Percentiles rank a stretch among this genome's conserved stretches.
Evolutionary conservation across 2,797 vertebrate genomes (phyloP).

Genomic region (Meda fulgida): DNA sequence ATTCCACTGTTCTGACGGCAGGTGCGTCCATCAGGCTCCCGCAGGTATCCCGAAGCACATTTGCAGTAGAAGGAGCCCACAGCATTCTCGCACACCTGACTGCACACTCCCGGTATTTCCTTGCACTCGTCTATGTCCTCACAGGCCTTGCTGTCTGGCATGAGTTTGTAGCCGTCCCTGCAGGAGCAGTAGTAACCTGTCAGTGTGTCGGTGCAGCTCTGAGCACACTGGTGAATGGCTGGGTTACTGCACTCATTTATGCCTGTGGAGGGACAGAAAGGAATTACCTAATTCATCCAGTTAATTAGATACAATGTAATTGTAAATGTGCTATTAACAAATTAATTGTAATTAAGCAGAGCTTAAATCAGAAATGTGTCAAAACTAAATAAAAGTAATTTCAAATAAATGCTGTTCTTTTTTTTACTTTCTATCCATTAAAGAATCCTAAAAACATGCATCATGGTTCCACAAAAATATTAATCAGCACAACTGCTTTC

Average conservation of each 20-base stretch:
- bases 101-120: slow-evolving; percentile 73
- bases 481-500: background rate
- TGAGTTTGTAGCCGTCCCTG: slow-evolving; percentile 72
- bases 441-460: background rate
- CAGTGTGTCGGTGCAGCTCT: slow-evolving; percentile 76
- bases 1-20: slow-evolving; percentile 80
- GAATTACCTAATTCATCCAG: background rate
- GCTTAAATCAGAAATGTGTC: background rate
- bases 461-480: background rate
- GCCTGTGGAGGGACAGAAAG: slow-evolving; percentile 61
- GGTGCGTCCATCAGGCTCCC: slow-evolving; percentile 73
- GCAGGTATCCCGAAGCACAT: slow-evolving; percentile 76
- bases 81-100: slow-evolving; percentile 77
- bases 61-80: slow-evolving; percentile 76
- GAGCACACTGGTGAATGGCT: slow-evolving; percentile 76
- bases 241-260: slow-evolving; percentile 75
- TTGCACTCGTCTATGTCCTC: slow-evolving; percentile 76
- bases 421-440: background rate
- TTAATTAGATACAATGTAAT: background rate
- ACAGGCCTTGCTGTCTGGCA: slow-evolving; percentile 80
- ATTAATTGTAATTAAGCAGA: background rate
- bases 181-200: slow-evolving; percentile 79
- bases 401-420: background rate
- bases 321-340: background rate
- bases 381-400: background rate